phyloP scores from a whole-genome alignment of 2,113 vertebrate species.

The Nesospiza acunhae region DNA sequence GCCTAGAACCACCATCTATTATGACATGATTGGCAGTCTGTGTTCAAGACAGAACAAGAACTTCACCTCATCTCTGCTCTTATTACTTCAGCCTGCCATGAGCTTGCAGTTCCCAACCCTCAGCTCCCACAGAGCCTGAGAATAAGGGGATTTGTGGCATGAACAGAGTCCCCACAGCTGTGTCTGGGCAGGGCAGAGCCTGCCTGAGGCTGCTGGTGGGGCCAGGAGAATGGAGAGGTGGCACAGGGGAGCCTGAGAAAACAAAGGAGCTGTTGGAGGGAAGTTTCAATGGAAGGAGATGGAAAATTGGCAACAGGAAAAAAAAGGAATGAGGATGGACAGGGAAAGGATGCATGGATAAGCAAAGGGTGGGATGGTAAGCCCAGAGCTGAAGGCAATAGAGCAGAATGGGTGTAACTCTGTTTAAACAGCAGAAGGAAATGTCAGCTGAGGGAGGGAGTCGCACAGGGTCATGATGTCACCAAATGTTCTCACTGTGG shows the following conservation, averaged over 20 bases:
- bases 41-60: conserved; percentile 52
- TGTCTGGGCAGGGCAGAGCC: not conserved
- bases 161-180: not conserved
- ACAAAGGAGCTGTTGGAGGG: not conserved
- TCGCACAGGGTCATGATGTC: not conserved
- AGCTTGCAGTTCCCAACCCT: conserved; percentile 12
- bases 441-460: not conserved
- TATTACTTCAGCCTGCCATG: conserved; percentile 54
- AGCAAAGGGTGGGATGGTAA: not conserved
- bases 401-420: not conserved
- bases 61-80: conserved; percentile 48
- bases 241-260: conserved; percentile 12
- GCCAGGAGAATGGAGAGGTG: not conserved
- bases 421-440: not conserved
- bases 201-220: not conserved
- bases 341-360: not conserved
- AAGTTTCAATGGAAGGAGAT: not conserved
- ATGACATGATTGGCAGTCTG: conserved; percentile 51
- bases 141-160: not conserved
- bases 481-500: not conserved
- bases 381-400: not conserved
- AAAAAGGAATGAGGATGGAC: not conserved
- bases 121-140: conserved; percentile 44
- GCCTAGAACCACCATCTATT: conserved; percentile 46
- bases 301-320: not conserved